Evolutionary conservation across 2,797 vertebrate genomes (phyloP).

Genomic region (Eutrigla gurnardus): DNA sequence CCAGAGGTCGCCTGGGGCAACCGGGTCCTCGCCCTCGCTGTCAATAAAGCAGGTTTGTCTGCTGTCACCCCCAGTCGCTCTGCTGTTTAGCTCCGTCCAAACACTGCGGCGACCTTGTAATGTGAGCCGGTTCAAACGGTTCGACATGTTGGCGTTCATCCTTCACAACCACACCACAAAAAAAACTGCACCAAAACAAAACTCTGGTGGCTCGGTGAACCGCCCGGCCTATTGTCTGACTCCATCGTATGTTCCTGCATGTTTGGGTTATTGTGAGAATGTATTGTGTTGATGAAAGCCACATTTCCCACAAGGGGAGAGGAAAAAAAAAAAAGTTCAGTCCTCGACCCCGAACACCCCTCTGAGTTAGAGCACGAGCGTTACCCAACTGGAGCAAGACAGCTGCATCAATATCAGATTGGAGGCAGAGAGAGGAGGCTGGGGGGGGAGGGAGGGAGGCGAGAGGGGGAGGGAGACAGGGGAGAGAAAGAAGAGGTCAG

Average conservation of each 20-base stretch:
- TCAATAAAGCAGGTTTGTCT: slow-evolving; percentile 12
- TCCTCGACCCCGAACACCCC: slow-evolving; percentile 20
- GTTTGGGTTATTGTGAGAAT: slow-evolving; percentile 18
- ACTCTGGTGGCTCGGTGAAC: slow-evolving; percentile 12
- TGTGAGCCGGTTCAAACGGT: slow-evolving; percentile 51
- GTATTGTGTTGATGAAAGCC: slow-evolving; percentile 47
- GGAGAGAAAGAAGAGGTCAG: slow-evolving; percentile 49
- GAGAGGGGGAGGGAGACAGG: neutral
- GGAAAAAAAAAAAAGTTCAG: slow-evolving; percentile 15
- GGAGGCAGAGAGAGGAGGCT: neutral
- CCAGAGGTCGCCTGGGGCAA: slow-evolving; percentile 31
- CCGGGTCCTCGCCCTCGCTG: neutral
- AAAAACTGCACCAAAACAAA: slow-evolving; percentile 42
- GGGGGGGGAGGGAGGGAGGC: neutral
- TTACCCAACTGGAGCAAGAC: slow-evolving; percentile 33
- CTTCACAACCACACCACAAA: slow-evolving; percentile 26
- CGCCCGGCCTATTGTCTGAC: slow-evolving; percentile 3
- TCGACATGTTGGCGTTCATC: slow-evolving; percentile 21
- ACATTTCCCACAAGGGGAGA: slow-evolving; percentile 35
- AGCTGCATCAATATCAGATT: slow-evolving; percentile 61
- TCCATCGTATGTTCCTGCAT: slow-evolving; percentile 26
- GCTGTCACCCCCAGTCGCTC: slow-evolving; percentile 17
- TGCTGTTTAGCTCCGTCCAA: slow-evolving; percentile 43
- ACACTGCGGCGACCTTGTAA: slow-evolving; percentile 44
- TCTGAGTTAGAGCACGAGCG: neutral